These are phyloP conservation scores for Seira sanloemensis DNA, from an alignment of 2,888 invertebrate genomes.

Conservation along the genomic window DNA sequence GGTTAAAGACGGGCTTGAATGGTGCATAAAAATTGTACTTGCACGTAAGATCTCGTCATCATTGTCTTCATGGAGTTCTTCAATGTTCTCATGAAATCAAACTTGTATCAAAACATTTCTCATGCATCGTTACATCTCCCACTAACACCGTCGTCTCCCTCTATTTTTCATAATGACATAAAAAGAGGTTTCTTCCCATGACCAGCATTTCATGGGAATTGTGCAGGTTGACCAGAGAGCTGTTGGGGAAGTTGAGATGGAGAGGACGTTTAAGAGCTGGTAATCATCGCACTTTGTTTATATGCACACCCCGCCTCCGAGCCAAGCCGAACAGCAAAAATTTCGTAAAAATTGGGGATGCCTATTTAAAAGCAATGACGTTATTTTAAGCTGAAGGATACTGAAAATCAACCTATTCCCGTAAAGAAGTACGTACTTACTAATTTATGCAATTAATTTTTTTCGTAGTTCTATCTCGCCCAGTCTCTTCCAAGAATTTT, in stretches of 20 bases:
- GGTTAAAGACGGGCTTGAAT: background rate
- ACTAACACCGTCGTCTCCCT: background rate
- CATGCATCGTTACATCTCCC: too few relatives aligned
- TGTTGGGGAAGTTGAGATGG: background rate
- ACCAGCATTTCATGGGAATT: background rate
- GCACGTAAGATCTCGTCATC: background rate
- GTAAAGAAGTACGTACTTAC: too few relatives aligned
- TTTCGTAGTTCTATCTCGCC: too few relatives aligned
- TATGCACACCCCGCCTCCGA: background rate
- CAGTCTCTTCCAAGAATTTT: too few relatives aligned
- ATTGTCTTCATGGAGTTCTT: background rate
- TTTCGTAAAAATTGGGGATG: too few relatives aligned
- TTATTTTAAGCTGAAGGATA: too few relatives aligned
- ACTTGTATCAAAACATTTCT: too few relatives aligned
- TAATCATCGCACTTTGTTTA: background rate
- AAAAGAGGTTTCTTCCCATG: background rate
- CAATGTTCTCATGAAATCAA: background rate
- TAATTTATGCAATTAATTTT: too few relatives aligned
- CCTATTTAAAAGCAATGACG: too few relatives aligned
- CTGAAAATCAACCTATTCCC: too few relatives aligned
- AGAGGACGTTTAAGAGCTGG: background rate
- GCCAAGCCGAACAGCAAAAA: background rate
- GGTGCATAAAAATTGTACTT: slow-evolving; percentile 2
- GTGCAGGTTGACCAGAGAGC: background rate
- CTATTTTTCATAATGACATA: background rate